Percentiles rank a stretch among this genome's conserved stretches.
Evolutionary conservation across 2,797 vertebrate genomes (phyloP).

Genomic region (Gastrophryne carolinensis): DNA sequence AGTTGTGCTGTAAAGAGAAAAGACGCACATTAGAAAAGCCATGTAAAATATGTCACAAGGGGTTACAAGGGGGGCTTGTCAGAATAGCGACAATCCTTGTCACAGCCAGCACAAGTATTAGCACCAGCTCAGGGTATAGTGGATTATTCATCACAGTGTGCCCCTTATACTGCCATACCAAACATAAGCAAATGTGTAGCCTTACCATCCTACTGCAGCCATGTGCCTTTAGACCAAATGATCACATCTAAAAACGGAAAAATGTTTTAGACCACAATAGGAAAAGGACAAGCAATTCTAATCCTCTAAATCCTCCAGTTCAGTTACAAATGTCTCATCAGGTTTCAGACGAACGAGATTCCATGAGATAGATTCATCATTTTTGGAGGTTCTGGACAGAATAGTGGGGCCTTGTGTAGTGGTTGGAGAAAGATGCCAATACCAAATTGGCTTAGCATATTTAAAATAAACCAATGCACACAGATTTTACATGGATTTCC

Average conservation of each 20-base stretch:
- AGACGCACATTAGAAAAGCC: too few species aligned
- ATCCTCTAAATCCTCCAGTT: not conserved
- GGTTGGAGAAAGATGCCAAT: too few species aligned
- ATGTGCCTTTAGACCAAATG: not conserved
- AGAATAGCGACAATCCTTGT: slow-evolving; percentile 49
- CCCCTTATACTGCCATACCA: not conserved
- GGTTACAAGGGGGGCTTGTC: slow-evolving; percentile 34
- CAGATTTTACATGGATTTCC: too few species aligned
- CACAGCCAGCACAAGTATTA: slow-evolving; percentile 41
- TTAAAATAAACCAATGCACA: too few species aligned
- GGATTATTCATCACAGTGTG: slow-evolving; percentile 40
- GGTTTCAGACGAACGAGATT: slow-evolving; percentile 73
- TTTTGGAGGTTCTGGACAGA: too few species aligned
- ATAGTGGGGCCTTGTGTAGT: too few species aligned
- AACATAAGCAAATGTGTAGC: not conserved
- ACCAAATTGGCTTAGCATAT: too few species aligned
- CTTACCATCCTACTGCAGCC: not conserved
- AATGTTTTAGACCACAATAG: too few species aligned
- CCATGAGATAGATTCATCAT: slow-evolving; percentile 58
- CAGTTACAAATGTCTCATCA: slow-evolving; percentile 63
- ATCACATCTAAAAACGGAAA: too few species aligned
- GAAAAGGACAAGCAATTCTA: too few species aligned
- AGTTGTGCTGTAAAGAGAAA: too few species aligned
- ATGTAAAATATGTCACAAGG: too few species aligned
- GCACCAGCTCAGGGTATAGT: slow-evolving; percentile 50